Evolutionary conservation across 2,113 vertebrate species (phyloP).

Genomic region (Takifugu flavidus): DNA sequence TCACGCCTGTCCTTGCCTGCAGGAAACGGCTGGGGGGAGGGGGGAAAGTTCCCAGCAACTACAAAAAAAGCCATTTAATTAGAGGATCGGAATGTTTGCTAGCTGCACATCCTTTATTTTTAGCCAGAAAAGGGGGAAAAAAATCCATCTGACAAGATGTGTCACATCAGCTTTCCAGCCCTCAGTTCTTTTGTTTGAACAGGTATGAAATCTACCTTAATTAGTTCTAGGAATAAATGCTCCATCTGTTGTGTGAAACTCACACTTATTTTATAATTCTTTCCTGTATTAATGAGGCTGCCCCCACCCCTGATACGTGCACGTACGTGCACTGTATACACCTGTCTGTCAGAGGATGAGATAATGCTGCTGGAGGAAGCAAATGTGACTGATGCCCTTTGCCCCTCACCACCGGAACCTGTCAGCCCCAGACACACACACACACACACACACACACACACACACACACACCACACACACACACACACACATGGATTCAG

Average conservation of each 20-base stretch:
- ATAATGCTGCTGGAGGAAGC: constrained; percentile 24
- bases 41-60: no score
- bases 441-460: constrained; percentile 6
- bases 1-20: no score
- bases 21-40: no score
- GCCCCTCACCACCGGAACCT: constrained; percentile 27
- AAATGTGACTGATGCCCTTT: constrained; percentile 37
- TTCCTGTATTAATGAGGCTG: no score
- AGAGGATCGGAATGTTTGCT: neutral
- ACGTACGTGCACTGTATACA: no score
- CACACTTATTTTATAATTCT: neutral
- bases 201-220: constrained; percentile 25
- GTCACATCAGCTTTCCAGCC: constrained; percentile 14
- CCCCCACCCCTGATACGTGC: no score
- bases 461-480: constrained; percentile 23
- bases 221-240: constrained; percentile 33
- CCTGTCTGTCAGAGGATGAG: constrained; percentile 20
- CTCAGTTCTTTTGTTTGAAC: constrained; percentile 7
- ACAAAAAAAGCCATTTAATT: neutral
- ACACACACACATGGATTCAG: constrained; percentile 15
- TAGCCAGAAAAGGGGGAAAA: constrained; percentile 1
- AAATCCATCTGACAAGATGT: constrained; percentile 1
- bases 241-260: constrained; percentile 33
- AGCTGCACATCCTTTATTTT: neutral
- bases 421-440: constrained; percentile 5